Evolutionary conservation across 2,113 vertebrate genomes (phyloP), one percentile per base, ranked within the genome.

Genomic region (Percina caprodes): DNA sequence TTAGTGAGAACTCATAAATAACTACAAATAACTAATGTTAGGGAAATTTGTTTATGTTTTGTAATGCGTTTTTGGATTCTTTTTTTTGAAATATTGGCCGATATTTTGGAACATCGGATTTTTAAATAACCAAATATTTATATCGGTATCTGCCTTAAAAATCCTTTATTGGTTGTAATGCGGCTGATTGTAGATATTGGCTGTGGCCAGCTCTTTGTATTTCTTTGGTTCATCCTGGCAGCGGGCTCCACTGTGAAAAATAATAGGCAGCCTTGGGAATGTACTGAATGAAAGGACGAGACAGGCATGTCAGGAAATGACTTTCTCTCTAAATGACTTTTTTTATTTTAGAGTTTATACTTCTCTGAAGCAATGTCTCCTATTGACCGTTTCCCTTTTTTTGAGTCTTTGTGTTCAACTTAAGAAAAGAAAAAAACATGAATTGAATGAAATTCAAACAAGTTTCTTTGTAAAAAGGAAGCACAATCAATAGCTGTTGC

Each of bases 251-350:
- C 58, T 48, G 68, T 83, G 83, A 90, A 86, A 90, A 92, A 86
- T 87, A 93, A 91, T 90, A 86, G 80, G 77, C 83, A 92, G 87
- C 90, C 91, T 90, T 88, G 86, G 89, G 89, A 92, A 77, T 52
- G 70, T 23, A 49, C 39, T 76, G 80, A 87, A 84, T 87, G 79
- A 89, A 89, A 92, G 84, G 56, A 84, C 85, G 71, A 87, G 89
- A 89, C 79, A 78, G 86, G 48, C 79, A 66, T 83, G 82, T 82
- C 83, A 88, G 85, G 75, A 91, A 91, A 92, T 90, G 74, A 89
- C 85, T 90, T 90, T 92, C 56, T 62, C 72, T 69, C 82, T 78
- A 66, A 89, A 80, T 85, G 55, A 72, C 88, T 76, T 78, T 74
- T 52, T 33, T 18, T 4, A 4, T 10, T 39, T 39, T 39, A 65